These are phyloP conservation scores for Triplophysa yarkandensis DNA, from an alignment of 2,797 vertebrate species.

Conservation along the genomic window DNA sequence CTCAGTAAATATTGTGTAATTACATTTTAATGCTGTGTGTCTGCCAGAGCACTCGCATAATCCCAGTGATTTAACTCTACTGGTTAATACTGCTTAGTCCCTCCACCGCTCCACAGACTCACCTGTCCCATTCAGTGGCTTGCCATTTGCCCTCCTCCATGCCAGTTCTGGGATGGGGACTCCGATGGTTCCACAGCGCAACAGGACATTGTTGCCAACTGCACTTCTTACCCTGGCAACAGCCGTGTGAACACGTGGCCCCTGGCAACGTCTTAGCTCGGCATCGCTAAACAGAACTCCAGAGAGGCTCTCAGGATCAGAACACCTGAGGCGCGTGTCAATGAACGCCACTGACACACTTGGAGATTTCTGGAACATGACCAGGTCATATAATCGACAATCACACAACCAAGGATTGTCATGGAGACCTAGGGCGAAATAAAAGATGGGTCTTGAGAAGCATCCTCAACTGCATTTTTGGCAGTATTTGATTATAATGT, in stretches of 20 bases:
- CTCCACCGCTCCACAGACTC: slow-evolving; percentile 48
- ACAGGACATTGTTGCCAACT: slow-evolving; percentile 86
- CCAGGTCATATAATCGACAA: slow-evolving; percentile 91
- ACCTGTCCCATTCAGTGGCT: slow-evolving; percentile 88
- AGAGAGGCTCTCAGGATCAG: slow-evolving; percentile 84
- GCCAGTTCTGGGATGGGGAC: slow-evolving; percentile 89
- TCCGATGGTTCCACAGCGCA: slow-evolving; percentile 91
- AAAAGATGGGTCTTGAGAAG: neutral
- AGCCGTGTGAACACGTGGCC: slow-evolving; percentile 84
- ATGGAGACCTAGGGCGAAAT: slow-evolving; percentile 84
- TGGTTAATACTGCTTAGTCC: slow-evolving; percentile 14
- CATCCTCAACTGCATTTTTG: neutral
- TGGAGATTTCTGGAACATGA: slow-evolving; percentile 87
- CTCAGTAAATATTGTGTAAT: slow-evolving; percentile 27
- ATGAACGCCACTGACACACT: slow-evolving; percentile 87
- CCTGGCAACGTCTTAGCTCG: slow-evolving; percentile 87
- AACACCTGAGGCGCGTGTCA: slow-evolving; percentile 86
- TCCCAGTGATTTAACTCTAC: slow-evolving; percentile 56
- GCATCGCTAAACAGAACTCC: slow-evolving; percentile 91
- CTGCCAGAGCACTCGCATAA: slow-evolving; percentile 62
- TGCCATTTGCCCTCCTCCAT: slow-evolving; percentile 86
- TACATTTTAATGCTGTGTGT: slow-evolving; percentile 14
- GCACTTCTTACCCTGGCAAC: slow-evolving; percentile 85
- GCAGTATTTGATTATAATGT: too few relatives aligned
- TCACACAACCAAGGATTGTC: slow-evolving; percentile 98